A percentile compares a stretch with the other conserved stretches of the same genome.
Evolutionary conservation across 2,888 invertebrate genomes (phyloP).

Genomic region (Tromatobia lineatoria): DNA sequence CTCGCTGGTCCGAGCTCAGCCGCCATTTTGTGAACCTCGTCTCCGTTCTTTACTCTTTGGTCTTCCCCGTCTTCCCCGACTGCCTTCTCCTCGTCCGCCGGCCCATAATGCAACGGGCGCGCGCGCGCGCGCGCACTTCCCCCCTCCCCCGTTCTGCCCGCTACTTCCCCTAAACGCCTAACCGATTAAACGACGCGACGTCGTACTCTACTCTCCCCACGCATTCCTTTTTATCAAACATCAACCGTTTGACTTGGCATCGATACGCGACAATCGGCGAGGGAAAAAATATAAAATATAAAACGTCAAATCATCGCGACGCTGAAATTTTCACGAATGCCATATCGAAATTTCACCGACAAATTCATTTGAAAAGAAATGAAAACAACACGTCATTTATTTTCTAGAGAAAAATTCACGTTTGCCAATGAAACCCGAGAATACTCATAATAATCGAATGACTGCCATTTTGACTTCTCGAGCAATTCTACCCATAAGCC

Average conservation of each 20-base stretch:
- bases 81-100: slow-evolving; percentile 61
- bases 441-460: slow-evolving; percentile 5
- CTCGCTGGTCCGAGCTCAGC: slow-evolving; percentile 81
- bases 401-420: slow-evolving; percentile 64
- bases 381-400: not conserved
- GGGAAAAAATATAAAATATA: too few species aligned
- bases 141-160: slow-evolving; percentile 30
- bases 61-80: slow-evolving; percentile 71
- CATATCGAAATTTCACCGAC: not conserved
- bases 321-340: not conserved
- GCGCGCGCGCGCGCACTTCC: slow-evolving; percentile 74
- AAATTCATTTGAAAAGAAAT: not conserved
- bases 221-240: too few species aligned
- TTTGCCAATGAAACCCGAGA: slow-evolving; percentile 50
- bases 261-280: too few species aligned
- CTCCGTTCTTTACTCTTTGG: slow-evolving; percentile 77
- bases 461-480: slow-evolving; percentile 78
- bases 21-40: slow-evolving; percentile 84
- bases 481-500: slow-evolving; percentile 80
- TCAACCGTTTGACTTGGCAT: too few species aligned
- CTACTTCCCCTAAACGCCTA: slow-evolving; percentile 21
- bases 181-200: slow-evolving; percentile 64
- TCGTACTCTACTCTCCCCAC: too few species aligned
- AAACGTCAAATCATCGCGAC: too few species aligned
- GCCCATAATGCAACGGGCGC: slow-evolving; percentile 81